Conservation (phyloP, 37 sponge, comb jelly and placozoan genomes). For the Ephydatia muelleri region DNA sequence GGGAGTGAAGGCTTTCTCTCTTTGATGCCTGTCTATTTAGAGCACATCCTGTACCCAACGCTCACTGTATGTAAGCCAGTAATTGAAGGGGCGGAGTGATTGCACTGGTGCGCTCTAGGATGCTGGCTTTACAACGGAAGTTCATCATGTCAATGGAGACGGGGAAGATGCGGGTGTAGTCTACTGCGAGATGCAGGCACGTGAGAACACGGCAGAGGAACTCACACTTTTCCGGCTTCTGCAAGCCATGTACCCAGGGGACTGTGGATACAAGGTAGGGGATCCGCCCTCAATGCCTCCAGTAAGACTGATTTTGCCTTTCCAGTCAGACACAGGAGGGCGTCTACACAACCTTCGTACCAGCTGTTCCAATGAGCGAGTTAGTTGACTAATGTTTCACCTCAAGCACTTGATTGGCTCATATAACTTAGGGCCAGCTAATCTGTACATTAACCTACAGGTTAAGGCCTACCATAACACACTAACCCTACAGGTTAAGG, state of each 20-base stretch:
- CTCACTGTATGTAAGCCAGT: slow-evolving; percentile 67
- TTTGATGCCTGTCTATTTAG: slow-evolving; percentile 91
- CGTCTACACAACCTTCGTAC: slow-evolving; percentile 75
- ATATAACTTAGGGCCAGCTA: neutral
- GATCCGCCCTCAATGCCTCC: neutral
- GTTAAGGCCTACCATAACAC: neutral
- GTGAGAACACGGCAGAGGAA: slow-evolving; percentile 81
- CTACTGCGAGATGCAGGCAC: slow-evolving; percentile 98
- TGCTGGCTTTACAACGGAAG: slow-evolving; percentile 87
- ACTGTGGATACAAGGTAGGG: slow-evolving; percentile 85
- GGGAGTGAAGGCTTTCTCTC: slow-evolving; percentile 93
- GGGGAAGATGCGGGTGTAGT: slow-evolving; percentile 97
- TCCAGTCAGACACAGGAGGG: slow-evolving; percentile 90
- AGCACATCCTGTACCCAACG: slow-evolving; percentile 97
- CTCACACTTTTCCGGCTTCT: slow-evolving; percentile 59
- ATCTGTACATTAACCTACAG: neutral
- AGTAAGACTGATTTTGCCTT: neutral
- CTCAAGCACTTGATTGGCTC: neutral
- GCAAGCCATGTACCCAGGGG: slow-evolving; percentile 82
- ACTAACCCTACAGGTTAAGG: neutral
- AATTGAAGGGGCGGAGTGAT: neutral
- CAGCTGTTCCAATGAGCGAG: slow-evolving; percentile 82
- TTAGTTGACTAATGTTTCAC: slow-evolving; percentile 18
- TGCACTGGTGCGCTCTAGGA: slow-evolving; percentile 51
- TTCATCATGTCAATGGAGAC: slow-evolving; percentile 91